Percentiles rank a stretch among this genome's conserved stretches.
Evolutionary conservation across 2,888 invertebrate species (phyloP).

Genomic region (Mycalesis mineus): DNA sequence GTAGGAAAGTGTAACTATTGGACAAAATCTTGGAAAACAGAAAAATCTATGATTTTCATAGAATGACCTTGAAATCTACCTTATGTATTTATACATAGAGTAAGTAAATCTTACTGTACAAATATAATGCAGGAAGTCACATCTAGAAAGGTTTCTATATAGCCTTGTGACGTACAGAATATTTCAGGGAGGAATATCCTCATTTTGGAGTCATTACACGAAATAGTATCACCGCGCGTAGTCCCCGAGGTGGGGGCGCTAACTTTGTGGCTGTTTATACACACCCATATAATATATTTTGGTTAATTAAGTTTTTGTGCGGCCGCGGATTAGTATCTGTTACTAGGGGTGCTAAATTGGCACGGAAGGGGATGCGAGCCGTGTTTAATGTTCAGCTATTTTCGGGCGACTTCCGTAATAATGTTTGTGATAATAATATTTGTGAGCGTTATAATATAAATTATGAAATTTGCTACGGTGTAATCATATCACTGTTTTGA

Average conservation of each 20-base stretch:
- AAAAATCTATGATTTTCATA: too few relatives aligned
- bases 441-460: background rate
- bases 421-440: slow-evolving; percentile 15
- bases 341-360: slow-evolving; percentile 44
- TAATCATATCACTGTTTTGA: too few relatives aligned
- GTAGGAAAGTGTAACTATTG: too few relatives aligned
- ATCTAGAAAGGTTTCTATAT: slow-evolving; percentile 18
- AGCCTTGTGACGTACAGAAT: slow-evolving; percentile 40
- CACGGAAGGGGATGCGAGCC: slow-evolving; percentile 42
- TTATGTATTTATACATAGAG: too few relatives aligned
- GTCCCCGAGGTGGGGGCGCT: slow-evolving; percentile 65
- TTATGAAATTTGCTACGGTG: too few relatives aligned
- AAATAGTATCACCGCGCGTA: slow-evolving; percentile 74
- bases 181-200: slow-evolving; percentile 67
- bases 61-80: too few relatives aligned
- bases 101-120: background rate
- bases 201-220: slow-evolving; percentile 78
- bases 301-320: slow-evolving; percentile 76
- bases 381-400: slow-evolving; percentile 21
- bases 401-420: slow-evolving; percentile 13
- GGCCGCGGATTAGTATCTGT: slow-evolving; percentile 57
- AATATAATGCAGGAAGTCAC: background rate
- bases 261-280: slow-evolving; percentile 71
- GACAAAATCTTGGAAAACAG: too few relatives aligned
- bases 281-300: slow-evolving; percentile 63